These are phyloP conservation scores for Neodiprion virginianus DNA, from an alignment of 1,140 invertebrate species.

Conservation along the genomic window DNA sequence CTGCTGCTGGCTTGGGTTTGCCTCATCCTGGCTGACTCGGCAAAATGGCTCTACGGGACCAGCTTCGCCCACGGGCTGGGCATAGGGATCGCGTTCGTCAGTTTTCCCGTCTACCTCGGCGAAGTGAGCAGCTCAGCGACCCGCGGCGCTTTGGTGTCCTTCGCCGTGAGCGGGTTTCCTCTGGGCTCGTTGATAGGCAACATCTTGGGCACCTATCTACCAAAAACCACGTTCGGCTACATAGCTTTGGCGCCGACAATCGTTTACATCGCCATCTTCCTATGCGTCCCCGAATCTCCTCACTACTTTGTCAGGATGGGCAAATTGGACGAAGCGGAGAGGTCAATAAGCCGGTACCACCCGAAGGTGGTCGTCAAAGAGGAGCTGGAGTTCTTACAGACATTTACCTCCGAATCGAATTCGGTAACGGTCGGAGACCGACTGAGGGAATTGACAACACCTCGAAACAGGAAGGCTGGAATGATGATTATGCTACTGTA, in stretches of 20 bases:
- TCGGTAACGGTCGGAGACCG: constrained; percentile 3
- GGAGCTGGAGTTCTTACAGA: constrained; percentile 38
- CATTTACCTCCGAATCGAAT: constrained; percentile 34
- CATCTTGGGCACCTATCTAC: constrained; percentile 56
- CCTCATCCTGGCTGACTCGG: constrained; percentile 62
- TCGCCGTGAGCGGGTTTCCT: constrained; percentile 53
- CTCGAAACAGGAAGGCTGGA: not conserved
- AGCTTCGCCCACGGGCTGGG: constrained; percentile 67
- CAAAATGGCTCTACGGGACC: constrained; percentile 62
- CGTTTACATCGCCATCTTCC: constrained; percentile 67
- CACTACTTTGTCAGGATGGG: constrained; percentile 69
- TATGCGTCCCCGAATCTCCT: constrained; percentile 76
- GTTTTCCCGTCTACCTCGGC: constrained; percentile 70
- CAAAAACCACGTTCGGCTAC: constrained; percentile 65
- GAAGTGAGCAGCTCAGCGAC: constrained; percentile 70
- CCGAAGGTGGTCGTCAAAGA: constrained; percentile 30
- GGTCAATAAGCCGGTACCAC: constrained; percentile 42
- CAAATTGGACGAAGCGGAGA: constrained; percentile 65
- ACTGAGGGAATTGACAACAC: not conserved
- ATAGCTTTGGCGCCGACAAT: constrained; percentile 65
- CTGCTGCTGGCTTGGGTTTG: constrained; percentile 70
- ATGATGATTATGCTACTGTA: not conserved
- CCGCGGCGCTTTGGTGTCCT: constrained; percentile 70
- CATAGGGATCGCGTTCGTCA: constrained; percentile 69
- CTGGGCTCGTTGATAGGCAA: constrained; percentile 71